These are phyloP conservation scores for Andrena cerasifolii DNA, from an alignment of 1,140 invertebrate genomes.

Conservation along the genomic window DNA sequence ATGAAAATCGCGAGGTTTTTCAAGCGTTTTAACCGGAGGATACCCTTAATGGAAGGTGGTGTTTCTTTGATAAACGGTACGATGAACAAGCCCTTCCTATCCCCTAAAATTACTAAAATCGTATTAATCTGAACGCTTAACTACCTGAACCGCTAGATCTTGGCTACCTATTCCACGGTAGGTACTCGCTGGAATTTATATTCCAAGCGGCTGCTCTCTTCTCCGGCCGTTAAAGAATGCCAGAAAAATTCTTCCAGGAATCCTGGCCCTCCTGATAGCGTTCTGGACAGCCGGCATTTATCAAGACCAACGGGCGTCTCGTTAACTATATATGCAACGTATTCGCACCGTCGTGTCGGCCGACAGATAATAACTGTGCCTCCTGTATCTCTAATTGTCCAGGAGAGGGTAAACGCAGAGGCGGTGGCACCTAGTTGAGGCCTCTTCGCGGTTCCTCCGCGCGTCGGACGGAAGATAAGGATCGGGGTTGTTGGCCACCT, in stretches of 20 bases:
- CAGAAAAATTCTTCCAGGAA: conserved; percentile 18
- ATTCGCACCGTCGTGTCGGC: conserved; percentile 39
- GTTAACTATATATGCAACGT: conserved; percentile 29
- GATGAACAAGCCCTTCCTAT: too few species aligned
- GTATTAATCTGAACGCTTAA: not conserved
- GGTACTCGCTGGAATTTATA: not conserved
- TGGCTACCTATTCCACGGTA: not conserved
- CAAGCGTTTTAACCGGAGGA: too few species aligned
- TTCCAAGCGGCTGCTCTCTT: not conserved
- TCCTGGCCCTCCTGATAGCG: conserved; percentile 24
- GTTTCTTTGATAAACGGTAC: too few species aligned
- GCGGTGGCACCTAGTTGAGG: conserved; percentile 27
- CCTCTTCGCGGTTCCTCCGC: conserved; percentile 40
- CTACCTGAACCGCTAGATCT: too few species aligned
- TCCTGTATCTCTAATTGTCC: conserved; percentile 62
- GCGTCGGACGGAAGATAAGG: conserved; percentile 52
- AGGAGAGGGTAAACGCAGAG: conserved; percentile 35
- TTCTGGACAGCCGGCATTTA: conserved; percentile 41
- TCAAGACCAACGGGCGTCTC: conserved; percentile 29
- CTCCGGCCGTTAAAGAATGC: not conserved
- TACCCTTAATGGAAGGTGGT: too few species aligned
- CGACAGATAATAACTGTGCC: conserved; percentile 61
- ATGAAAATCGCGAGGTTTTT: too few species aligned
- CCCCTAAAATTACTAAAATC: too few species aligned
- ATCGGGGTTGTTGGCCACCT: conserved; percentile 52